Evolutionary conservation across 2,888 invertebrate genomes (phyloP).

Genomic region (Tetropium fuscum): DNA sequence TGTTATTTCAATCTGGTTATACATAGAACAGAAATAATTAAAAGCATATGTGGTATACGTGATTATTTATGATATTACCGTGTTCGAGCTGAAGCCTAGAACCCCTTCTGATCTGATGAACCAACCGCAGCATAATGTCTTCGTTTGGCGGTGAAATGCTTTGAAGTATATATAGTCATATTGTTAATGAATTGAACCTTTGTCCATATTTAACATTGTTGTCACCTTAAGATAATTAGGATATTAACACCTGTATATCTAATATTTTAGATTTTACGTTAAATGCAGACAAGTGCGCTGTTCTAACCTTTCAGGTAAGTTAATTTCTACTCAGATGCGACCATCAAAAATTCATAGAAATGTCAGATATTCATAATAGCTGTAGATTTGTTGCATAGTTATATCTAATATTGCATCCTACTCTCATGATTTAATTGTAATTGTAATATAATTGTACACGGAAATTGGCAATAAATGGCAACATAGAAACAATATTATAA

Average conservation of each 20-base stretch:
- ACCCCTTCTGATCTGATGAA: constrained; percentile 50
- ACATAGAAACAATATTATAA: too few relatives aligned
- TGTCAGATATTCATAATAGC: too few relatives aligned
- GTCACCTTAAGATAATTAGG: constrained; percentile 2
- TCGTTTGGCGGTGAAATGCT: constrained; percentile 45
- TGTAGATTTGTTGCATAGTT: too few relatives aligned
- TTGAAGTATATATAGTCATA: constrained; percentile 4
- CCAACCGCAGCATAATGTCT: constrained; percentile 50
- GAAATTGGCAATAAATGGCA: too few relatives aligned
- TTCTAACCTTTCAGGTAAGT: too few relatives aligned
- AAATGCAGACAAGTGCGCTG: too few relatives aligned
- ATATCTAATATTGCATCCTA: too few relatives aligned
- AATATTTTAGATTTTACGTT: not conserved
- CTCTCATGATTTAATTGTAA: too few relatives aligned
- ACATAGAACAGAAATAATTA: constrained; percentile 49
- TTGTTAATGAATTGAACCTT: constrained; percentile 33
- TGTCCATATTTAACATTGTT: constrained; percentile 35
- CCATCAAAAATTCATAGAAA: too few relatives aligned
- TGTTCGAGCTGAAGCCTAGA: constrained; percentile 47
- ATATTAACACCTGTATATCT: not conserved
- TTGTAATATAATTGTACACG: too few relatives aligned
- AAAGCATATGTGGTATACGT: constrained; percentile 52
- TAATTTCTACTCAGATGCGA: too few relatives aligned
- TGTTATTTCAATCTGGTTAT: constrained; percentile 38
- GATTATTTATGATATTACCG: constrained; percentile 41